Evolutionary conservation across 2,113 vertebrate species (phyloP).

Genomic region (Delphinus delphis): DNA sequence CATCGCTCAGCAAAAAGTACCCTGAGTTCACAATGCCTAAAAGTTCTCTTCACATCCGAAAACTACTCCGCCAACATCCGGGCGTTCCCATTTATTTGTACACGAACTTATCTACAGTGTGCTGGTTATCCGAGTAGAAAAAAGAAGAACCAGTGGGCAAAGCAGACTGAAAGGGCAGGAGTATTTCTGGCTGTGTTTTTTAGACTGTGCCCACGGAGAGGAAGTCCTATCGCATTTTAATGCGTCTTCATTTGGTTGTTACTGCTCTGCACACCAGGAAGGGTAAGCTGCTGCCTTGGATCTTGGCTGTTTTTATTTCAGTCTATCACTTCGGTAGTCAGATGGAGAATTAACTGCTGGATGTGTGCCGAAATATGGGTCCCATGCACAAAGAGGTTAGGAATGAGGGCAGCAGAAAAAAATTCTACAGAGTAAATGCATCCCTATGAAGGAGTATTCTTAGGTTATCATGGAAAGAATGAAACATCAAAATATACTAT

Average conservation of each 20-base stretch:
- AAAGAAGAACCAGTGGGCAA: slow-evolving; percentile 68
- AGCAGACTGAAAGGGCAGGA: slow-evolving; percentile 74
- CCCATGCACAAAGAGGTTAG: slow-evolving; percentile 76
- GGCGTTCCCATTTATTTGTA: slow-evolving; percentile 56
- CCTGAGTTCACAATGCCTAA: neutral
- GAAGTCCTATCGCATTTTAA: slow-evolving; percentile 82
- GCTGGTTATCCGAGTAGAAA: slow-evolving; percentile 69
- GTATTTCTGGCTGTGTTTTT: slow-evolving; percentile 80
- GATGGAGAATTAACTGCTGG: slow-evolving; percentile 79
- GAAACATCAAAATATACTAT: neutral
- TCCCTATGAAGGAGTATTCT: neutral
- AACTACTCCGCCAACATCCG: neutral
- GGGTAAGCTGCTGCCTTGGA: slow-evolving; percentile 70
- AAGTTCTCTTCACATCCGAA: neutral
- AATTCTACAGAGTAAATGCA: slow-evolving; percentile 1
- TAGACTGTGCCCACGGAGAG: slow-evolving; percentile 73
- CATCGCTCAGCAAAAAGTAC: slow-evolving; percentile 37
- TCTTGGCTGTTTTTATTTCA: slow-evolving; percentile 69
- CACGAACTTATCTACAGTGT: slow-evolving; percentile 53
- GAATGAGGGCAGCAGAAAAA: slow-evolving; percentile 68
- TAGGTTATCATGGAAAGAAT: neutral
- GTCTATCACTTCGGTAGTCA: slow-evolving; percentile 78
- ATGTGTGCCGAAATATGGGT: slow-evolving; percentile 70
- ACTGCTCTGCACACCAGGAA: slow-evolving; percentile 77
- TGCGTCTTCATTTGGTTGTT: slow-evolving; percentile 80